Percentiles rank a stretch among this genome's conserved stretches.
Evolutionary conservation across 2,797 vertebrate genomes (phyloP).

Genomic region (Pteropus rufus): DNA sequence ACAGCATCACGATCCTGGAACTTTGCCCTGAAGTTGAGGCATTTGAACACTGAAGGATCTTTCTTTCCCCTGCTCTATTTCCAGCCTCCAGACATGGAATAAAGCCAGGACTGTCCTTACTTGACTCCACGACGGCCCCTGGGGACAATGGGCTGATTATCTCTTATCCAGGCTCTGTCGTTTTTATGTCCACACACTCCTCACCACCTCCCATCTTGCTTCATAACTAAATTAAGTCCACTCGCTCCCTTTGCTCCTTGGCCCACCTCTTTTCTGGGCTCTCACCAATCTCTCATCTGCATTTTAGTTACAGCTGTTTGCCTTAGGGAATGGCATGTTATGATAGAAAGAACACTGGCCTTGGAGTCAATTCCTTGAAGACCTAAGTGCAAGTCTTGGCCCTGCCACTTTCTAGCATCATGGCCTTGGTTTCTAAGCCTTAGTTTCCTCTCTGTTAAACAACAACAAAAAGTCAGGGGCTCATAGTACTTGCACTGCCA

Average conservation of each 20-base stretch:
- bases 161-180: neutral
- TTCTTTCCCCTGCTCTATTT: neutral
- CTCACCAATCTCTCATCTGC: neutral
- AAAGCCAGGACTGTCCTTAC: constrained; percentile 31
- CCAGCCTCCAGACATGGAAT: neutral
- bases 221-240: neutral
- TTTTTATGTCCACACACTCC: neutral
- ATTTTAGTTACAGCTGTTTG: neutral
- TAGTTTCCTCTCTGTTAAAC: neutral
- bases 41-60: neutral
- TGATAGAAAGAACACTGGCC: neutral
- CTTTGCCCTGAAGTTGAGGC: neutral
- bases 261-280: neutral
- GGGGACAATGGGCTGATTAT: neutral
- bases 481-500: neutral
- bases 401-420: neutral
- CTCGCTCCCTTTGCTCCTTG: neutral
- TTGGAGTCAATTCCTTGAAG: neutral
- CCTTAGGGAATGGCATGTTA: neutral
- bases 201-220: neutral
- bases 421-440: neutral
- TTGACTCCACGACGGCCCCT: neutral
- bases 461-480: neutral
- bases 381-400: neutral
- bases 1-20: neutral